Evolutionary conservation across 2,113 vertebrate species (phyloP).

Genomic region (Calyptommatus sinebrachiatus): DNA sequence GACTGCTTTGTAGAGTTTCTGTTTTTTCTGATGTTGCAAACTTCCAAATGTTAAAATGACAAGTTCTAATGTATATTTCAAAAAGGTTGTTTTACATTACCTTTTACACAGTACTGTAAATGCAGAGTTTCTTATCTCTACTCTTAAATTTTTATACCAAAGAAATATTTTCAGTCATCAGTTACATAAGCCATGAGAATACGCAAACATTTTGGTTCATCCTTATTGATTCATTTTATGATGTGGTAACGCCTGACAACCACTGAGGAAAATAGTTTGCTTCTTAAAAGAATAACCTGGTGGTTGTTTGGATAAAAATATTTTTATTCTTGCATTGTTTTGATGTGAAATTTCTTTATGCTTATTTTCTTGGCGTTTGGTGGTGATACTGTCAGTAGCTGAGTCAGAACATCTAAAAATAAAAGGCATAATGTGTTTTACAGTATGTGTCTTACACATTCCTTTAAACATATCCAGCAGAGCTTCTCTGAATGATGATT

Average conservation of each 20-base stretch:
- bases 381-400: background rate
- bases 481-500: background rate
- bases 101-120: background rate
- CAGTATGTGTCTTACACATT: background rate
- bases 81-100: background rate
- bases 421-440: background rate
- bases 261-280: background rate
- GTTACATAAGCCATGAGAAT: background rate
- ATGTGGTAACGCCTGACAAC: background rate
- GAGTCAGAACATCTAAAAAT: background rate
- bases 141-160: too few species aligned
- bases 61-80: background rate
- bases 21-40: background rate
- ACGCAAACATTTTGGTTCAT: conserved; percentile 1
- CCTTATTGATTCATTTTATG: conserved; percentile 1
- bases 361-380: background rate
- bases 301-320: background rate
- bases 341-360: background rate
- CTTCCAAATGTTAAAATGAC: background rate
- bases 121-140: background rate
- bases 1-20: background rate
- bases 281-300: background rate
- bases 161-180: background rate
- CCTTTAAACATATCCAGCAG: background rate
- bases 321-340: background rate